Conservation (phyloP, 2,113 vertebrate species). For the Gnathonemus longibarbis region DNA sequence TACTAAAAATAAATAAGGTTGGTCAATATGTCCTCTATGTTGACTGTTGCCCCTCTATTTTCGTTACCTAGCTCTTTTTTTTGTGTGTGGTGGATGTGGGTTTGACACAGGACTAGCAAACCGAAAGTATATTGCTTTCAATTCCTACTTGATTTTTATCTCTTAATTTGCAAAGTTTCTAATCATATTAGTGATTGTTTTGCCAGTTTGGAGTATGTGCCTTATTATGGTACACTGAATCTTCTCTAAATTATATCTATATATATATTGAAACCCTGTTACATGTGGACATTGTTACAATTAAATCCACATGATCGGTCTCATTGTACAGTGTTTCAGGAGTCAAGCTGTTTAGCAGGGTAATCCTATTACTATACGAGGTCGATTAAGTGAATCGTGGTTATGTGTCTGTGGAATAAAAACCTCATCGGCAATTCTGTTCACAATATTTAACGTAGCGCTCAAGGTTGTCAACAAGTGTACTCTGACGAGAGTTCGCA, state of each 20-base stretch:
- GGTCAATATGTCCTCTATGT: slow-evolving; percentile 44
- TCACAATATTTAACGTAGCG: neutral
- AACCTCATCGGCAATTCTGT: neutral
- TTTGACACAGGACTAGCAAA: neutral
- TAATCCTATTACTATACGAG: neutral
- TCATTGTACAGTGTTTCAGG: neutral
- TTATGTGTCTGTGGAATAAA: neutral
- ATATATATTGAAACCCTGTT: neutral
- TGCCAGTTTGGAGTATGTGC: neutral
- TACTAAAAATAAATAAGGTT: slow-evolving; percentile 60
- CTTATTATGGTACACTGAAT: neutral
- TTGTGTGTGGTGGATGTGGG: neutral
- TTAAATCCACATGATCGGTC: neutral
- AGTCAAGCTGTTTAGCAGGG: neutral
- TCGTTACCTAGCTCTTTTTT: neutral
- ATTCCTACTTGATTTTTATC: neutral
- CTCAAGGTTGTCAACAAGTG: neutral
- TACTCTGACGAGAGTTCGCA: neutral
- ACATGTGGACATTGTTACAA: neutral
- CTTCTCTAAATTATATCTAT: neutral
- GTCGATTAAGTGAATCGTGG: neutral
- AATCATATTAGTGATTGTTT: neutral
- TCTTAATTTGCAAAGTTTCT: neutral
- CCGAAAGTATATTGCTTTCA: neutral
- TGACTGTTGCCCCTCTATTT: slow-evolving; percentile 28